Evolutionary conservation across 2,797 vertebrate genomes (phyloP).

Genomic region (Epinephelus malabaricus): DNA sequence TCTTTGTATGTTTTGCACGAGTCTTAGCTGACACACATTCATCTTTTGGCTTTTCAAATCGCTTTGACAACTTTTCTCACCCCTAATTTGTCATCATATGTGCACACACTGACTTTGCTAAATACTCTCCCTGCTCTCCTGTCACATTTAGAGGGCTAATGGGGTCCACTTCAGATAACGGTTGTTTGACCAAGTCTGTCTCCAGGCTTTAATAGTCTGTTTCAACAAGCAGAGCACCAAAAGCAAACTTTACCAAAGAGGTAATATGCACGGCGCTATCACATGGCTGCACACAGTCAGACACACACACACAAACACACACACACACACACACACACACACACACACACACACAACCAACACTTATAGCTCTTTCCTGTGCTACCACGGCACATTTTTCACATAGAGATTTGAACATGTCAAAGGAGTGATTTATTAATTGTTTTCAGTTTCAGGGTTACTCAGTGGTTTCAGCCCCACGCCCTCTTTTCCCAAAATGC

Average conservation of each 20-base stretch:
- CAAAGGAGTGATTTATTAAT: slow-evolving; percentile 16
- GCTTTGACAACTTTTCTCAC: slow-evolving; percentile 71
- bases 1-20: slow-evolving; percentile 60
- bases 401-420: not conserved
- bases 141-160: slow-evolving; percentile 77
- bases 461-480: not conserved
- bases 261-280: slow-evolving; percentile 14
- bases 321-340: slow-evolving; percentile 11
- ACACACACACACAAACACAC: slow-evolving; percentile 6
- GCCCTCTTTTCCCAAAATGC: too few relatives aligned
- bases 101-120: slow-evolving; percentile 56
- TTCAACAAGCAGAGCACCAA: slow-evolving; percentile 70
- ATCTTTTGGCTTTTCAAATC: slow-evolving; percentile 77
- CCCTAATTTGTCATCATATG: slow-evolving; percentile 77
- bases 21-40: slow-evolving; percentile 70
- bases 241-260: slow-evolving; percentile 59
- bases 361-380: not conserved
- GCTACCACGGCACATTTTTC: not conserved
- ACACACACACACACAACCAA: slow-evolving; percentile 9
- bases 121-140: slow-evolving; percentile 41
- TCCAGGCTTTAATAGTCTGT: slow-evolving; percentile 75
- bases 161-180: slow-evolving; percentile 80
- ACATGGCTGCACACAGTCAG: slow-evolving; percentile 21
- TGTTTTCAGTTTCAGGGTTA: slow-evolving; percentile 29
- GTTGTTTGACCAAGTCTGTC: slow-evolving; percentile 79